Base-by-base conservation (phyloP, 2,888 invertebrate genomes). In the Mesorhabditis spiculigera region DNA sequence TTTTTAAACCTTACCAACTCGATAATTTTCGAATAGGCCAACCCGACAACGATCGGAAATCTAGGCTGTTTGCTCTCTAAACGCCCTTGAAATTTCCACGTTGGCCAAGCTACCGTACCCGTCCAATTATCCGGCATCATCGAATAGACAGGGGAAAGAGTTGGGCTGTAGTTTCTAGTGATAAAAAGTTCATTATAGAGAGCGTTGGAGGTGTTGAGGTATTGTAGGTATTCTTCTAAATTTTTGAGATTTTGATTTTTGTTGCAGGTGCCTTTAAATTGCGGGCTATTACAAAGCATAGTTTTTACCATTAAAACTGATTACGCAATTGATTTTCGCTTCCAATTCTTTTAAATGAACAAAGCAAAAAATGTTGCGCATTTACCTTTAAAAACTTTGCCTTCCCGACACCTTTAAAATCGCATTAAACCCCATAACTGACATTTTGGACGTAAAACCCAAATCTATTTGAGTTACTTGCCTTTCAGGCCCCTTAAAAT, bases 21-120 rank as follows among this genome's bases (percentile, higher is more conserved):
- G 58, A 50, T 50, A 10, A 50, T n/a, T 50, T 50, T 50, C n/a
- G 58, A 50, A 50, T 50, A 50, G 58, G 58, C 58, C 8, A 50
- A n/a, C 8, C n/a, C 8, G n/a, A 10, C 8, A 50, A 50, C 3
- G n/a, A 50, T 3, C 58, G 2, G 1, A n/a, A 50, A 50, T 50
- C 58, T 50, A 10, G 58, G 58, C n/a, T 50, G 58, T 13, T 50
- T 10, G 58, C 10, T 50, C 10, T n/a, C 58, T 50, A 13, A 50
- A 50, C 1, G n/a, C n/a, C 10, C 58, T 13, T 50, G 58, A 50
- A 50, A 50, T 50, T n/a, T 13, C n/a, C 58, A 13, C 58, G n/a
- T 50, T n/a, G n/a, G 3, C 58, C 1, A 50, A 10, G n/a, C 8
- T 50, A 10, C 8, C 58, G 8, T 50, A 50, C 58, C n/a, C 10